These are phyloP conservation scores for Sula dactylatra DNA, from an alignment of 2,113 vertebrate genomes.

Conservation along the genomic window DNA sequence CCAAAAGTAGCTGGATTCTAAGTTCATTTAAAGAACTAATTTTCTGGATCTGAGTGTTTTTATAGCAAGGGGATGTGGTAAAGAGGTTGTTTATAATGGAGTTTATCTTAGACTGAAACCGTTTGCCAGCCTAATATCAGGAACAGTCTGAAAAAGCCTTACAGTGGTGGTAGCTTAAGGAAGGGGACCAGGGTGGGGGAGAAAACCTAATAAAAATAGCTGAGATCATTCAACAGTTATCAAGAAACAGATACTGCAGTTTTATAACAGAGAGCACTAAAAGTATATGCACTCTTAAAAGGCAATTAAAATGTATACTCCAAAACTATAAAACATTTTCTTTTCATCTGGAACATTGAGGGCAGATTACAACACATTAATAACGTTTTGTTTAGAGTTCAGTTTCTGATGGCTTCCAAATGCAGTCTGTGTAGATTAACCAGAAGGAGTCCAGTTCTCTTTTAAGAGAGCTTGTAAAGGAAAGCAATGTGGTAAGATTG, in stretches of 20 bases:
- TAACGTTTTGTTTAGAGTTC: slow-evolving; percentile 94
- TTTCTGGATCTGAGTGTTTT: slow-evolving; percentile 71
- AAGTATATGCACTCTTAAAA: slow-evolving; percentile 84
- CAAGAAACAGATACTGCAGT: slow-evolving; percentile 87
- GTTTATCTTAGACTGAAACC: slow-evolving; percentile 50
- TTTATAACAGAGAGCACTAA: slow-evolving; percentile 84
- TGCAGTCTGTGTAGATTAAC: slow-evolving; percentile 88
- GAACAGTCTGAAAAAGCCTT: slow-evolving; percentile 68
- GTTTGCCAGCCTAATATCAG: slow-evolving; percentile 63
- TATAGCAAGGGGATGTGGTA: slow-evolving; percentile 67
- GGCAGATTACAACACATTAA: slow-evolving; percentile 93
- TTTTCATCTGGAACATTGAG: slow-evolving; percentile 90
- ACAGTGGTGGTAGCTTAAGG: slow-evolving; percentile 72
- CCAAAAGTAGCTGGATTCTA: slow-evolving; percentile 47
- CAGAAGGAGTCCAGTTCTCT: slow-evolving; percentile 81
- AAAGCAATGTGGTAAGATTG: slow-evolving; percentile 89
- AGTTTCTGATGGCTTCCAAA: slow-evolving; percentile 94
- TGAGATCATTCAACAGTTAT: slow-evolving; percentile 85
- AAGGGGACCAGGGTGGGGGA: slow-evolving; percentile 59
- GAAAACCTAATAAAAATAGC: slow-evolving; percentile 84
- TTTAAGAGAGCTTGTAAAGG: slow-evolving; percentile 85
- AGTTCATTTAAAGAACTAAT: slow-evolving; percentile 74
- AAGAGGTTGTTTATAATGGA: slow-evolving; percentile 77
- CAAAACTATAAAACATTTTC: slow-evolving; percentile 89
- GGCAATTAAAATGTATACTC: slow-evolving; percentile 83